Evolutionary conservation across 1,140 invertebrate species (phyloP).

Genomic region (Drosophila tristis): DNA sequence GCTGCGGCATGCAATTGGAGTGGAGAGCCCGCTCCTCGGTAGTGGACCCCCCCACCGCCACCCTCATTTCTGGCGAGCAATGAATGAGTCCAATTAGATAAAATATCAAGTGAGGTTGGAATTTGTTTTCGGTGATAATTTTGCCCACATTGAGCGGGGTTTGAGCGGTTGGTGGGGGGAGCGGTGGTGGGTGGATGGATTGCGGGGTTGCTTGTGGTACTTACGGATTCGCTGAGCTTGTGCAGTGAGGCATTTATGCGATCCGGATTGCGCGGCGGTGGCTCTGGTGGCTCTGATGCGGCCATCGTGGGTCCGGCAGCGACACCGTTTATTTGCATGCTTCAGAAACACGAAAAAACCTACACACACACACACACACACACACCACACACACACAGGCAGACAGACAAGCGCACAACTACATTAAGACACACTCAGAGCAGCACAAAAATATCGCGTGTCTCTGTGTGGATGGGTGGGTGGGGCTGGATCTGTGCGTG

Average conservation of each 20-base stretch:
- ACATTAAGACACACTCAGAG: conserved; percentile 1
- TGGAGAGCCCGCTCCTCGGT: conserved; percentile 29
- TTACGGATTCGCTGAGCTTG: conserved; percentile 83
- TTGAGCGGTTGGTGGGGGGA: conserved; percentile 8
- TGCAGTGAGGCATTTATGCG: conserved; percentile 84
- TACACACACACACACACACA: conserved; percentile 12
- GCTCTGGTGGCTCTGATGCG: conserved; percentile 84
- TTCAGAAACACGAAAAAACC: conserved; percentile 55
- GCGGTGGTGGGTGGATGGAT: conserved; percentile 4
- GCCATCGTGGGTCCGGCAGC: conserved; percentile 83
- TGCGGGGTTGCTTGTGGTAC: conserved; percentile 62
- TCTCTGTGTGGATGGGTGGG: conserved; percentile 12
- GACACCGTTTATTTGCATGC: conserved; percentile 84
- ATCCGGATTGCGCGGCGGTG: conserved; percentile 84
- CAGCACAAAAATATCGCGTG: conserved; percentile 8
- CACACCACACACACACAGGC: conserved; percentile 15
- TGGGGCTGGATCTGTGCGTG: conserved; percentile 3
- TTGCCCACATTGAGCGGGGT: conserved; percentile 20
- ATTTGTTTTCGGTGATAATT: conserved; percentile 21
- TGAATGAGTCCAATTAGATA: conserved; percentile 74
- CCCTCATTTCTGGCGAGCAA: conserved; percentile 50
- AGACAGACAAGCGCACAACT: conserved; percentile 22
- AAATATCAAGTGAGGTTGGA: conserved; percentile 62
- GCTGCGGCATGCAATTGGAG: background rate
- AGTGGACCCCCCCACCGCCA: background rate